Evolutionary conservation across 2,888 invertebrate genomes (phyloP).

Genomic region (Chaetoderma sp.): DNA sequence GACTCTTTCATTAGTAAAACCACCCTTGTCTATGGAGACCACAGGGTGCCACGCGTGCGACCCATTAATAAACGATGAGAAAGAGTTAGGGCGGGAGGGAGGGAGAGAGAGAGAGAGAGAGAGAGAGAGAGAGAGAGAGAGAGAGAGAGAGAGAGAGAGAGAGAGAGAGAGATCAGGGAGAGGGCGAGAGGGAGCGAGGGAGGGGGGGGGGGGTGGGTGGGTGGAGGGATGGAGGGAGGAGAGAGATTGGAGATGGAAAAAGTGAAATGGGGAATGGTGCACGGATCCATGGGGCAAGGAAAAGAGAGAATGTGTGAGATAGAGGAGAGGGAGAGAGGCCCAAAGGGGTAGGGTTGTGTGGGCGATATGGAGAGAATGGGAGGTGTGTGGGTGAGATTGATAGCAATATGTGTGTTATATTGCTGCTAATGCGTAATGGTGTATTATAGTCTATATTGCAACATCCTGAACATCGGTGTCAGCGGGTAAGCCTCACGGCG

Average conservation of each 20-base stretch:
- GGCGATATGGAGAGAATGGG: not conserved
- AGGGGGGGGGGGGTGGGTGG: not conserved
- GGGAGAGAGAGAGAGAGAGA: not conserved
- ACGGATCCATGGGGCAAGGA: not conserved
- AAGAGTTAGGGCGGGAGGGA: too few species aligned
- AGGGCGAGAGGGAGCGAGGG: not conserved
- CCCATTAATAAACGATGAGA: not conserved
- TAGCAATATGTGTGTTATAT: too few species aligned
- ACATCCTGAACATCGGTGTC: too few species aligned
- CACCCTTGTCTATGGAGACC: not conserved
- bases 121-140: not conserved
- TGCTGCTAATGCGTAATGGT: too few species aligned
- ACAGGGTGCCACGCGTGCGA: not conserved
- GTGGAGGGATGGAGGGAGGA: too few species aligned
- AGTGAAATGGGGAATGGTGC: not conserved
- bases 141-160: not conserved
- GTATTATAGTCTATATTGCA: too few species aligned
- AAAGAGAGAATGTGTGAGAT: not conserved
- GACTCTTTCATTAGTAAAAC: too few species aligned
- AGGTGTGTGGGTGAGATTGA: slow-evolving; percentile 3
- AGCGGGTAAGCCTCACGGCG: too few species aligned
- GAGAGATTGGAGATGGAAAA: not conserved
- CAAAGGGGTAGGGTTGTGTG: not conserved
- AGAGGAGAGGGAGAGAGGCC: not conserved
- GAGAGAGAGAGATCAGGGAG: not conserved